Evolutionary conservation across 2,888 invertebrate species (phyloP), one percentile per base, ranked within the genome.

Genomic region (Pterostichus madidus): DNA sequence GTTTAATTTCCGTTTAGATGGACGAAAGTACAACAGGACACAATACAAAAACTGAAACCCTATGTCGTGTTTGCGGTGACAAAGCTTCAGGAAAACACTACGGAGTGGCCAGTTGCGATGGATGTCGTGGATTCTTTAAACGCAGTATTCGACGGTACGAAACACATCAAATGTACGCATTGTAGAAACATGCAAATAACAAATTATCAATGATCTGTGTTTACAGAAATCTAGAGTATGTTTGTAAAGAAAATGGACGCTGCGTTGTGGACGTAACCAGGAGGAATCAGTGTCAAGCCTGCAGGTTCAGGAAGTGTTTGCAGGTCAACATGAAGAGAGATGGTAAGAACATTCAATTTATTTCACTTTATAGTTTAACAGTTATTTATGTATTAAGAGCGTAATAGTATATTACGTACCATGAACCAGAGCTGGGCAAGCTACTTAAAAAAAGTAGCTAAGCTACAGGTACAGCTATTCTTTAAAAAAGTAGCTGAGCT

Each of bases 41-140:
- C 24, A 88, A 89, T 0, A 52, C 24, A 13, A 93, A 93, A 87
- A 90, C 91, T 17, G 93, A 94, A 87, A 91, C 93, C 10, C 89
- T 95, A 80, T 97, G 97, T 88, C 94, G 95, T 84, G 97, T 98
- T 11, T 97, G 97, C 88, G 97, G 97, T 0, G 97, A 97, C 91
- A 94, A 95, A 89, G 95, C 95, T 7, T 93, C 93, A 0, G 96
- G 96, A 10, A 97, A 97, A 88, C 97, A 97, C 90, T 97, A 97
- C 89, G 97, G 97, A 0, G 97, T 97, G 5, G 94, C 96, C 0
- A 96, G 96, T 75, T 97, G 97, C 89, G 96, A 96, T 89, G 96
- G 96, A 46, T 98, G 97, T 89, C 91, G 98, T 76, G 98, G 98
- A 4, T 98, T 98, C 91, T 98, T 98, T 92, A 98, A 98, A 89